Conservation (phyloP, 2,797 vertebrate genomes). For the Vespertilio murinus region DNA sequence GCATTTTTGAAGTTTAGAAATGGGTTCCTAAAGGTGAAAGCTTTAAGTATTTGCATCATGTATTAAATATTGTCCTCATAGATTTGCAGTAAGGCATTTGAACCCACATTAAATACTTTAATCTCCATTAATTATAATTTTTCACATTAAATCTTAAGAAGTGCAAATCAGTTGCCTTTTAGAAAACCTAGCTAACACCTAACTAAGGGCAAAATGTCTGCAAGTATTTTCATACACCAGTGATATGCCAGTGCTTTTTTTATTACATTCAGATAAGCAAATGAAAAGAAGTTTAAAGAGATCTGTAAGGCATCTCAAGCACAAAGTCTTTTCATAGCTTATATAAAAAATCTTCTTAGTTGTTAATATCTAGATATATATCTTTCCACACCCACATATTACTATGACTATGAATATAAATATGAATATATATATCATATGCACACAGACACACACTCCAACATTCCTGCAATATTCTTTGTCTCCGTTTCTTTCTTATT, state of each 20-base stretch:
- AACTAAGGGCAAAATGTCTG: conserved; percentile 42
- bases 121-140: conserved; percentile 6
- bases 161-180: neutral
- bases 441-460: neutral
- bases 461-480: neutral
- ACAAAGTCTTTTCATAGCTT: neutral
- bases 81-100: conserved; percentile 5
- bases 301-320: neutral
- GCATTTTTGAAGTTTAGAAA: conserved; percentile 35
- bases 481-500: neutral
- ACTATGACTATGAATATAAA: neutral
- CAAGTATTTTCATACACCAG: conserved; percentile 20
- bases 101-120: neutral
- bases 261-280: conserved; percentile 1
- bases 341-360: neutral
- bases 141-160: neutral
- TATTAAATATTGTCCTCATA: conserved; percentile 44
- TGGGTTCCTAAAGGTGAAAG: neutral
- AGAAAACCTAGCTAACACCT: conserved; percentile 7
- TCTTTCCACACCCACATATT: neutral
- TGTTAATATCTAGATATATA: neutral
- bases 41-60: neutral
- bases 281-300: neutral
- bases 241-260: neutral
- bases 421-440: neutral